These are phyloP conservation scores for Tokudaia tokunoshimensis DNA, from an alignment of 2,797 vertebrate genomes.

Conservation along the genomic window DNA sequence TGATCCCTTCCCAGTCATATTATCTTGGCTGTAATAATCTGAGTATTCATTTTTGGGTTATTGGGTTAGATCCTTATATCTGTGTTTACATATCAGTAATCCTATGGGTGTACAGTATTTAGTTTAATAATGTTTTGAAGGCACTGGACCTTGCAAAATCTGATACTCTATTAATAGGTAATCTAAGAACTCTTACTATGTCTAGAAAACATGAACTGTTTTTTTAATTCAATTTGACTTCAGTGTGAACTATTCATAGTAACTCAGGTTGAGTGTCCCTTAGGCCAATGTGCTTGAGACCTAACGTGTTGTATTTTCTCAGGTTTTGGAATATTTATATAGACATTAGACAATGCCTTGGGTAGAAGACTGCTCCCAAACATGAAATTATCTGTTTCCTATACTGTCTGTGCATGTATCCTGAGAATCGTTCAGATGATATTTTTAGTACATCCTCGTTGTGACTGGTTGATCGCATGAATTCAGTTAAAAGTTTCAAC, in stretches of 20 bases:
- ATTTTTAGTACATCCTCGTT: neutral
- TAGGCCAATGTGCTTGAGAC: neutral
- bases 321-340: neutral
- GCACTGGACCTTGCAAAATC: constrained; percentile 1
- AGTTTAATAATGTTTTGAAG: constrained; percentile 46
- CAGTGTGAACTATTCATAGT: neutral
- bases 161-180: neutral
- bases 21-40: constrained; percentile 49
- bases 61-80: neutral
- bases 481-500: neutral
- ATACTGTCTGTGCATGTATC: neutral
- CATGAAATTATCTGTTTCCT: neutral
- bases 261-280: neutral
- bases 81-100: constrained; percentile 27
- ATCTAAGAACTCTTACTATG: neutral
- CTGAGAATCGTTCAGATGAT: neutral
- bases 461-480: neutral
- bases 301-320: neutral
- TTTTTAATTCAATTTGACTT: constrained; percentile 53
- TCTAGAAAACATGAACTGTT: constrained; percentile 8
- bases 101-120: constrained; percentile 15
- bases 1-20: neutral
- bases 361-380: neutral
- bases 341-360: neutral
- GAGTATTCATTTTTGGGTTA: neutral